Evolutionary conservation across 2,113 vertebrate genomes (phyloP).

Genomic region (Eonycteris spelaea): DNA sequence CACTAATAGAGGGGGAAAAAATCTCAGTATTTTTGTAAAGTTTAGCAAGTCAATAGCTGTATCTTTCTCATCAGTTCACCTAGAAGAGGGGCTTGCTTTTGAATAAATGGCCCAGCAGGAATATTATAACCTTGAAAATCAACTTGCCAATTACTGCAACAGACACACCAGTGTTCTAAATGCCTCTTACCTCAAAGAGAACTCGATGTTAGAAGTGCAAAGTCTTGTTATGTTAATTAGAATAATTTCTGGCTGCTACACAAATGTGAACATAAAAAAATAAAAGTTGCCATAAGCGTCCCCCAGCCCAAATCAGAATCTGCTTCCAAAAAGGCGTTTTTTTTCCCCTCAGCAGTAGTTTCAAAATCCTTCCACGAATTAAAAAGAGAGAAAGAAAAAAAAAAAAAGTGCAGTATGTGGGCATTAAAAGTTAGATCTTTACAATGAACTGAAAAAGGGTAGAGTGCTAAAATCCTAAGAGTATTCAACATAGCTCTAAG

Average conservation of each 20-base stretch:
- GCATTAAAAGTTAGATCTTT: neutral
- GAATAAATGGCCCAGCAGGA: neutral
- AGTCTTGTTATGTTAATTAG: constrained; percentile 59
- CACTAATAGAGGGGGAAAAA: neutral
- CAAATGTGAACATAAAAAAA: neutral
- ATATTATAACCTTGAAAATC: constrained; percentile 7
- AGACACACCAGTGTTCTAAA: neutral
- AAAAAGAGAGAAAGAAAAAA: neutral
- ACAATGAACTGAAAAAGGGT: neutral
- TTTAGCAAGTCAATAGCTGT: neutral
- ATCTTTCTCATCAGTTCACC: neutral
- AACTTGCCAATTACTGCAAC: neutral
- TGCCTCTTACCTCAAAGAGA: constrained; percentile 47
- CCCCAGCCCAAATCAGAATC: neutral
- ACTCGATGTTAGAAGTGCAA: constrained; percentile 29
- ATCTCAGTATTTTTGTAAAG: neutral
- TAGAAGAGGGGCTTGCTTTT: constrained; percentile 2
- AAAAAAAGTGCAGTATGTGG: neutral
- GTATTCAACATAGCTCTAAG: neutral
- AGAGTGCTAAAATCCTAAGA: neutral
- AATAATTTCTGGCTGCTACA: neutral
- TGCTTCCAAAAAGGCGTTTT: neutral
- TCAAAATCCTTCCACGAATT: neutral
- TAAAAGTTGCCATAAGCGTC: neutral
- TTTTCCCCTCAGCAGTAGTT: constrained; percentile 1